phyloP scores from a whole-genome alignment of 2,797 vertebrate species.

The Sebastes cheni region DNA sequence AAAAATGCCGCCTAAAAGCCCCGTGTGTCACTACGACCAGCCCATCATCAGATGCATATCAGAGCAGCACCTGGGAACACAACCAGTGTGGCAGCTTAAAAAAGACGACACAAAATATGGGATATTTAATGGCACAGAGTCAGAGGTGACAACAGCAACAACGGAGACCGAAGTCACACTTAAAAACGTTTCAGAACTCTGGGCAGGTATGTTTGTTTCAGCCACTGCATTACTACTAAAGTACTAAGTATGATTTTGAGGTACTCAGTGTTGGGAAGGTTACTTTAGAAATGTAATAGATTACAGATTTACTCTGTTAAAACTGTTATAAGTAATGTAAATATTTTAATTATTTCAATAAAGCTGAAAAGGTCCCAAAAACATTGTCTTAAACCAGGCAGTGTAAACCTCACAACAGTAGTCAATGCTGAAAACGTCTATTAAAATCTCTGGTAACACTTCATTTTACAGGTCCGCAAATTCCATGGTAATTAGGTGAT shows the following conservation, averaged over 20 bases:
- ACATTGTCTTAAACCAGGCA: neutral
- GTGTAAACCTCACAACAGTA: neutral
- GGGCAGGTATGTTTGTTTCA: slow-evolving; percentile 64
- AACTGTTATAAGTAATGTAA: neutral
- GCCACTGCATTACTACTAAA: neutral
- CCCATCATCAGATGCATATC: neutral
- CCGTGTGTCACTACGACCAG: rapidly evolving
- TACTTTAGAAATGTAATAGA: neutral
- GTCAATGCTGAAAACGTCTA: too few species aligned
- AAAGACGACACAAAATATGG: rapidly evolving
- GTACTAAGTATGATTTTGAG: neutral
- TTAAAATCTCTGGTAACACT: too few species aligned
- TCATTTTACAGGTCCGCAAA: too few species aligned
- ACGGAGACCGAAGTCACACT: rapidly evolving
- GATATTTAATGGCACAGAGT: slow-evolving; percentile 57
- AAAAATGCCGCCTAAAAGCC: rapidly evolving
- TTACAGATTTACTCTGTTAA: neutral
- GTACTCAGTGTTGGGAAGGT: neutral
- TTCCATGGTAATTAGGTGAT: too few species aligned
- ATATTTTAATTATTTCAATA: neutral
- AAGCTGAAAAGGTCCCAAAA: neutral
- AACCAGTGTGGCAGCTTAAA: slow-evolving; percentile 5
- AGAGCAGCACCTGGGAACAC: rapidly evolving
- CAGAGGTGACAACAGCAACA: rapidly evolving
- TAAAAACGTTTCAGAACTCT: neutral